A percentile compares a stretch with the other conserved stretches of the same genome.
These are phyloP conservation scores for Agapostemon virescens DNA, from an alignment of 2,888 invertebrate genomes.

Conservation along the genomic window DNA sequence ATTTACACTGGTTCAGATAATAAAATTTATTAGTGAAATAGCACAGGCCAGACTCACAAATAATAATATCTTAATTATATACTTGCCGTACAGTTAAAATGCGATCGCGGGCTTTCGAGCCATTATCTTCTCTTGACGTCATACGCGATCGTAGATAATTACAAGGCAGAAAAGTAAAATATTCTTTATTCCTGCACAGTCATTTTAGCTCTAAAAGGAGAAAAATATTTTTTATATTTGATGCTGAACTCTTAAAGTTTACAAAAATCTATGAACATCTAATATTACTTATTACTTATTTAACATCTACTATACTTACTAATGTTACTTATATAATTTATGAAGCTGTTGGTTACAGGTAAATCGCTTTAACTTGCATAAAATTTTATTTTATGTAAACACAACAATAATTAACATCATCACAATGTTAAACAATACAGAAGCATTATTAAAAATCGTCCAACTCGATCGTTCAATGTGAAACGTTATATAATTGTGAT, in stretches of 20 bases:
- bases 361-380: no score
- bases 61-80: conserved; percentile 1
- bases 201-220: background rate
- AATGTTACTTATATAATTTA: background rate
- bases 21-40: background rate
- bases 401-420: background rate
- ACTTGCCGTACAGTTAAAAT: background rate
- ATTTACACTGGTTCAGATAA: background rate
- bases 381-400: no score
- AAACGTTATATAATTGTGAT: background rate
- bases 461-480: background rate
- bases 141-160: background rate
- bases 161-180: background rate
- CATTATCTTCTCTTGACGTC: background rate
- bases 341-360: no score
- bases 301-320: no score
- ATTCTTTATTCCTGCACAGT: background rate
- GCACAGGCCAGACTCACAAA: background rate
- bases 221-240: no score
- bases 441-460: background rate
- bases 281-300: background rate
- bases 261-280: background rate
- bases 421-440: background rate
- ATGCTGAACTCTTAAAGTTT: background rate
- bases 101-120: background rate